Evolutionary conservation across 2,113 vertebrate genomes (phyloP), one percentile per base, ranked within the genome.

Genomic region (Bothrops jararaca): DNA sequence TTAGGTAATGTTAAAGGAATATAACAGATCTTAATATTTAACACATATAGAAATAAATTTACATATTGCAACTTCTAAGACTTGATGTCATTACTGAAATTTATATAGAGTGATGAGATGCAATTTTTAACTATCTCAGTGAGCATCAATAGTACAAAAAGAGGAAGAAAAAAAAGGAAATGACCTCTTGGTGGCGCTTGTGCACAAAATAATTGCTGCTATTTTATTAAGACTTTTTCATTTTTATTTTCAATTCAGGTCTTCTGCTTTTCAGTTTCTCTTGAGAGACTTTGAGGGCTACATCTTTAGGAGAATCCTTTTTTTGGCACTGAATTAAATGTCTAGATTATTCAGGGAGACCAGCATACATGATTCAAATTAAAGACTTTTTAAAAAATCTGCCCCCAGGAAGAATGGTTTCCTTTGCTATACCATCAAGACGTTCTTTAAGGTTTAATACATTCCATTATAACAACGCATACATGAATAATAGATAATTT

Each of bases 101-200:
- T 45, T 60, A 26, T 88, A 39, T 53, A 56, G 7, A 64, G 42
- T 74, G n/a, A 92, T 18, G 0, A 18, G n/a, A 42, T 42, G 13
- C 3, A 15, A 88, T 69, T 39, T 69, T 39, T 20, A 18, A 18
- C 10, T 88, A 12, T 85, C 23, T 5, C 6, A 54, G 13, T 50
- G 48, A 87, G 26, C 6, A 24, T 42, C 34, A 34, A 91, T 20
- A 22, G 50, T 39, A 13, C 3, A 2, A 20, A 87, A 56, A 15
- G 13, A 0, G 87, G 11, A 22, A 15, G 85, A 88, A 52, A 60
- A 39, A 0, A 1, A 93, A 94, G 45, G 85, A 91, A 90, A 92
- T 9, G 92, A 80, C 94, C 93, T 95, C 95, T 91, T 57, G 93
- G 93, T 94, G 94, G 95, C 69, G 56, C 92, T 64, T 93, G 58